Base-by-base conservation (phyloP, 2,113 vertebrate genomes). In the Anarhynchus alexandrinus region DNA sequence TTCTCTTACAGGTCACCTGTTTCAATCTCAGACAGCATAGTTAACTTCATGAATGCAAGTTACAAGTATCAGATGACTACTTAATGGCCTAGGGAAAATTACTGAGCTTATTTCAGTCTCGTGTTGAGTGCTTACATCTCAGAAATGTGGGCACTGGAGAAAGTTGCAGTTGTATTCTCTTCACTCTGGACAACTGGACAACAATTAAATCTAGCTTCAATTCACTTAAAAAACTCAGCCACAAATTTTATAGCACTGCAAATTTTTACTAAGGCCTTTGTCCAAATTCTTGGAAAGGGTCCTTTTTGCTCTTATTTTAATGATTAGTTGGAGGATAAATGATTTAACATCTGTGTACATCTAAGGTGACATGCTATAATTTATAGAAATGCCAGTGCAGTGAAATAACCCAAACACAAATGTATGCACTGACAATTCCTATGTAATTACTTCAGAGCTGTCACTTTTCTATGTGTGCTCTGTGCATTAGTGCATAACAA, bases 401-500 rank as follows among this genome's bases (percentile, higher is more conserved):
- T 94, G 79, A 91, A 98, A 96, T 85, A 96, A 96, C 90, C 69
- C 81, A 92, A 96, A 93, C 72, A 97, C 71, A 94, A 96, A 96
- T 89, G 72, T 97, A 97, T 96, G 73, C 86, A 82, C 84, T 97
- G 93, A 96, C 95, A 94, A 94, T 97, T 96, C 90, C 91, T 90
- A n/a, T 83, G 61, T 96, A 97, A 98, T 97, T 98, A 97, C 86
- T 91, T 89, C 79, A 90, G 81, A 91, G 62, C 94, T 97, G 93
- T 97, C 95, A 95, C 87, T 83, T 82, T 88, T 62, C 52, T 81
- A 19, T 64, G n/a, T 90, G 34, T 73, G 64, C 47, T 97, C 80
- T 88, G 83, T 94, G 93, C 83, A 95, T 96, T 96, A 94, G 64
- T 72, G 69, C 84, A 72, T 96, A 96, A 89, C 30, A 94, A 97